Evolutionary conservation across 2,113 vertebrate species (phyloP), one percentile per base, ranked within the genome.

Genomic region (Scytalopus superciliaris): DNA sequence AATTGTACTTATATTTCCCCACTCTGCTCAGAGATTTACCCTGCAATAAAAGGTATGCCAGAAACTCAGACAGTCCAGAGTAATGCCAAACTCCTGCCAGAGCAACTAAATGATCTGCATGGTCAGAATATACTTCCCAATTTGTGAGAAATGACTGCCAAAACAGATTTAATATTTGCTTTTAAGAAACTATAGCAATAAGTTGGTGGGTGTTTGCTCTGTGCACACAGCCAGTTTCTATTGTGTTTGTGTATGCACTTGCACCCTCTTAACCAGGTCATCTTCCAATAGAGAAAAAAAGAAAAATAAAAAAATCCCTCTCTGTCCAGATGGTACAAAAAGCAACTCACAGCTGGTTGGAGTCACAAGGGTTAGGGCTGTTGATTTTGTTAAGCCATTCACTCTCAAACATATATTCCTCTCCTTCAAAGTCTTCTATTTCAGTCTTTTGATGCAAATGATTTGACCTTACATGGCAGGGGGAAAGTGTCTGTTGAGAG

Each of bases 281-380:
- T 66, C 12, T 64, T 75, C 30, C 37, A 87, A 14, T 1, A 82
- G 19, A 23, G 13, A 66, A 87, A 82, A 87, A 77, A 69, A 22
- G 27, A 28, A 52, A 79, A 84, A 68, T 18, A 27, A 82, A 69
- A 88, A 89, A 35, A 45, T 28, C 10, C 3, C 2, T 74, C n/a
- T n/a, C 64, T 70, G 44, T 90, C 84, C 93, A 94, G 77, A 87
- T 91, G 81, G 52, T 81, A 60, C 28, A 56, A 87, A 95, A 95
- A 87, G 45, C 12, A 78, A 21, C 63, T 81, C 86, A 85, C 70
- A 92, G 68, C 74, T 95, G 68, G 35, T n/a, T 90, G 64, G 37
- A 89, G 39, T 83, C 50, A 93, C 75, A 75, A 77, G 44, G 28
- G 9, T 67, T 84, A 66, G 14, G 12, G 15, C 7, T 81, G 52